Evolutionary conservation across 2,113 vertebrate species (phyloP), one percentile per base, ranked within the genome.

Genomic region (Eulacestoma nigropectus): DNA sequence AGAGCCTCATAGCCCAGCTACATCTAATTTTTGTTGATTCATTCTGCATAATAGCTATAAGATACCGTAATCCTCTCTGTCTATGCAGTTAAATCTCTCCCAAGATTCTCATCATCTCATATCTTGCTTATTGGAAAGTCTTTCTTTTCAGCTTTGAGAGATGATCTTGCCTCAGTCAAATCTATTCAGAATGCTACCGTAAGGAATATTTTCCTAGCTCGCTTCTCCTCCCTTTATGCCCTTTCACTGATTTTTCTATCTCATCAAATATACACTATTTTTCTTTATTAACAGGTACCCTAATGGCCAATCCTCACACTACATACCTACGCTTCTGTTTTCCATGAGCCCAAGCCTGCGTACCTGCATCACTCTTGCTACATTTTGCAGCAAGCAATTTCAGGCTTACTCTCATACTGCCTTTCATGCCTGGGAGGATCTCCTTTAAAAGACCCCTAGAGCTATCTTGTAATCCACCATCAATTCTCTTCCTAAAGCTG

Each of bases 21-120:
- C 25, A 76, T 85, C 67, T 85, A 90, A 90, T 67, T 95, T 87
- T 90, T 93, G 84, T 93, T 95, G 67, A 95, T 91, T 85, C 87
- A 87, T 94, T 96, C 75, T 88, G 42, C 84, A 55, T 94, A 86
- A 95, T 76, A 93, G 37, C 67, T 83, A 18, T 86, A 95, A 83
- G 70, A 93, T 67, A 94, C 41, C 35, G 77, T 90, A 74, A 62
- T 93, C 25, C 27, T 84, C 87, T 82, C 89, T 91, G n/a, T 21
- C 84, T 91, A 7, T 73, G 55, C 3, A 50, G 81, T 64, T 76
- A 82, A 95, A 97, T 94, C 16, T 79, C 49, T 93, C 94, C 91
- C 91, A 87, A 65, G 91, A 46, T 89, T 33, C 91, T 91, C 93
- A 80, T 96, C 37, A 85, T 89, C 67, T 94, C 78, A 25, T 79